phyloP scores from a whole-genome alignment of 2,113 vertebrate species.

The Leucosticte australis region DNA sequence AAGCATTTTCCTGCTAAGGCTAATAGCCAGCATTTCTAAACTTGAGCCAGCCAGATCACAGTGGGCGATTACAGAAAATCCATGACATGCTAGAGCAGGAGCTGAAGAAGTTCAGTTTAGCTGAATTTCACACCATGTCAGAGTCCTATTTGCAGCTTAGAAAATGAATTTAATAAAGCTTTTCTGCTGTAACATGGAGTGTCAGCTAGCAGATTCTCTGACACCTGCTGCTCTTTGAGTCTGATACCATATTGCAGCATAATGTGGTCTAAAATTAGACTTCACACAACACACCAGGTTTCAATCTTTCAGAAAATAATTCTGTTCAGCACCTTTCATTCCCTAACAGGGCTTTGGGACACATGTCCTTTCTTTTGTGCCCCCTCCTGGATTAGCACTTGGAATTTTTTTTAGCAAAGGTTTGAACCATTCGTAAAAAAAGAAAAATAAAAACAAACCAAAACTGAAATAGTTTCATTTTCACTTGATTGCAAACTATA shows the following conservation, averaged over 20 bases:
- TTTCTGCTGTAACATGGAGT: slow-evolving; percentile 31
- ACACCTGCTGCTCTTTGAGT: slow-evolving; percentile 69
- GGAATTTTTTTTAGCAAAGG: neutral
- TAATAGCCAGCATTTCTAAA: slow-evolving; percentile 31
- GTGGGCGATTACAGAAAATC: slow-evolving; percentile 44
- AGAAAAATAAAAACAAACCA: neutral
- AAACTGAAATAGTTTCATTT: neutral
- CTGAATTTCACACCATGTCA: slow-evolving; percentile 55
- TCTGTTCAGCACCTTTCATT: slow-evolving; percentile 7
- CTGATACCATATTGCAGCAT: slow-evolving; percentile 61
- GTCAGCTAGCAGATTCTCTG: slow-evolving; percentile 59
- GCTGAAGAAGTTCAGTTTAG: slow-evolving; percentile 61
- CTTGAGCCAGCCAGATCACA: slow-evolving; percentile 41
- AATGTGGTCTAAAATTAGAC: slow-evolving; percentile 66
- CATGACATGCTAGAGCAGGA: slow-evolving; percentile 32
- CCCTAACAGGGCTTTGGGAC: neutral
- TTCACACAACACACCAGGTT: slow-evolving; percentile 56
- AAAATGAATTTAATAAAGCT: slow-evolving; percentile 51
- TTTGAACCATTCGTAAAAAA: neutral
- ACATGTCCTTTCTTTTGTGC: neutral
- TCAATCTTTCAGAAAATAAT: slow-evolving; percentile 64
- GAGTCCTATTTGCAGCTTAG: slow-evolving; percentile 38
- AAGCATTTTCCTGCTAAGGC: neutral
- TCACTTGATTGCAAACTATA: neutral
- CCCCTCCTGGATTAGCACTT: slow-evolving; percentile 8